Conservation (phyloP, 2,113 vertebrate genomes). For the Dipodomys merriami region DNA sequence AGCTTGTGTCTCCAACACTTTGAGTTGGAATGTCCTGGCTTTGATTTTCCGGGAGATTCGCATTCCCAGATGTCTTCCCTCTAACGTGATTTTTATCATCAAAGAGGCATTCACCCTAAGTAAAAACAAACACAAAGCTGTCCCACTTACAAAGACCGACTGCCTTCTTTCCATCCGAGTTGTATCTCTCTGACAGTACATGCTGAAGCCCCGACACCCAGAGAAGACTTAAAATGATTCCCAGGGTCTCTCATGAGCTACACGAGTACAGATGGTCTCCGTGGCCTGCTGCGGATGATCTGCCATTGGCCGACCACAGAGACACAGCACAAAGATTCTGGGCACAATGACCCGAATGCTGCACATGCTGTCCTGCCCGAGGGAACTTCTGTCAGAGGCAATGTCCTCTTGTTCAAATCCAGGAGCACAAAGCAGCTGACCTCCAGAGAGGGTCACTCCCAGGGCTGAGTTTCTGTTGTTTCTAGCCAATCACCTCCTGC, state of each 20-base stretch:
- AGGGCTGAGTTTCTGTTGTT: neutral
- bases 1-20: neutral
- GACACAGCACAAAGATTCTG: no score
- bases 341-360: neutral
- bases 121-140: constrained; percentile 26
- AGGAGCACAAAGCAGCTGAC: neutral
- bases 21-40: neutral
- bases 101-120: neutral
- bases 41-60: neutral
- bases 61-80: neutral
- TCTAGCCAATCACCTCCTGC: neutral
- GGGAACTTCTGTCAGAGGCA: no score
- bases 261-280: neutral
- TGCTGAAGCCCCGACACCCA: accelerated
- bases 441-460: accelerated
- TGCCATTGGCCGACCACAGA: neutral
- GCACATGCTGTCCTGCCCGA: no score
- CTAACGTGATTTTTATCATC: constrained; percentile 12
- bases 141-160: no score
- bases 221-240: no score
- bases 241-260: neutral
- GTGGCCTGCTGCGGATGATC: accelerated
- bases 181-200: no score
- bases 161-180: neutral
- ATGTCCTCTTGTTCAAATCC: neutral